Evolutionary conservation across 2,888 invertebrate genomes (phyloP).

Genomic region (Lasioglossum figueresi): DNA sequence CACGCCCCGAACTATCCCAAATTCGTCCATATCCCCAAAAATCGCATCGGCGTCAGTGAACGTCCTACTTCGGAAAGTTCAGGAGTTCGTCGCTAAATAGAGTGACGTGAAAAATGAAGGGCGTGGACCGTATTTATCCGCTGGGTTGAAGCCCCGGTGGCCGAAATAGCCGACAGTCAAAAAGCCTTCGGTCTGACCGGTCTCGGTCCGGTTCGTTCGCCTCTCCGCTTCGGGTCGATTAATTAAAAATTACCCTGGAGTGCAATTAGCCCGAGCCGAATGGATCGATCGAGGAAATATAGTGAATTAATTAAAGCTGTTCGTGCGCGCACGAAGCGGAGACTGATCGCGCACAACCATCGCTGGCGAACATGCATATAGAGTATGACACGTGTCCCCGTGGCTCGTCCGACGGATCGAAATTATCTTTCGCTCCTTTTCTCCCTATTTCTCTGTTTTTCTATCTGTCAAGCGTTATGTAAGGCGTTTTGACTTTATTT

Average conservation of each 20-base stretch:
- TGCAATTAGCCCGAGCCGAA: slow-evolving; percentile 60
- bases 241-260: slow-evolving; percentile 67
- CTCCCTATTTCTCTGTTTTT: not conserved
- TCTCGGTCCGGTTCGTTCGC: slow-evolving; percentile 5
- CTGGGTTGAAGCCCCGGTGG: not conserved
- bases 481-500: too few species aligned
- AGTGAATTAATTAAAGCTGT: slow-evolving; percentile 68
- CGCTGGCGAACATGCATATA: not conserved
- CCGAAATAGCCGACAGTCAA: slow-evolving; percentile 30
- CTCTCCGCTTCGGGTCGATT: slow-evolving; percentile 42
- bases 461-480: not conserved
- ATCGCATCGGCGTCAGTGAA: not conserved
- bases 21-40: not conserved
- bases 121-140: not conserved
- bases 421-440: slow-evolving; percentile 41
- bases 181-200: slow-evolving; percentile 21
- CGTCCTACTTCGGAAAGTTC: not conserved
- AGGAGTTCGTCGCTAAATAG: not conserved
- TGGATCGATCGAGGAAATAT: slow-evolving; percentile 67
- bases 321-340: slow-evolving; percentile 23
- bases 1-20: not conserved
- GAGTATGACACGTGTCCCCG: slow-evolving; percentile 32
- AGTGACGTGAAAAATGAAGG: not conserved
- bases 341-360: slow-evolving; percentile 15
- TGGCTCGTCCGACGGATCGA: slow-evolving; percentile 17